Evolutionary conservation across 2,113 vertebrate species (phyloP), one percentile per base, ranked within the genome.

Genomic region (Saimiri boliviensis): DNA sequence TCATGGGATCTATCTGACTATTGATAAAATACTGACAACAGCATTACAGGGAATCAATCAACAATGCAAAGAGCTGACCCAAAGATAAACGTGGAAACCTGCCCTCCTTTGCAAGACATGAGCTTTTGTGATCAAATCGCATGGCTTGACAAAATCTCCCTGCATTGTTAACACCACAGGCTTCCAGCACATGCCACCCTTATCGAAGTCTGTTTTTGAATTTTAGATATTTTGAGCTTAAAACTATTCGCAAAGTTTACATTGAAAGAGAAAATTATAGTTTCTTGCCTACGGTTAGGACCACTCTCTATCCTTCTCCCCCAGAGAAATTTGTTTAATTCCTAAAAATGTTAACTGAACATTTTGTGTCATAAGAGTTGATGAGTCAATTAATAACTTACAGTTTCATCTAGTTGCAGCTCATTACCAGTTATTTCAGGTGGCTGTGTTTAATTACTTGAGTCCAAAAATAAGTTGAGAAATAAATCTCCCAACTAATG

Each of bases 41-140:
- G 98, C 99, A 99, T 94, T 98, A 98, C 93, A 82, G 98, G 83
- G 98, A 98, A 97, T 98, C 97, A 97, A 97, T 98, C 98, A 97
- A 99, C 98, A 99, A 98, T 98, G 97, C 98, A 99, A 98, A 99
- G 97, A 98, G 99, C 99, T 99, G 98, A 99, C 98, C 77, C 63
- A 98, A 98, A 98, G 97, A 97, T 96, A 97, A 98, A 98, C 95
- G 95, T 92, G 98, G 98, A 98, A 95, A 97, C 96, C 97, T 98
- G 95, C 96, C 96, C 98, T 97, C 98, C 97, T 97, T 94, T 98
- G 98, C 97, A 98, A 93, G 97, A 97, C 96, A 91, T 32, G 66
- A 97, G 97, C 98, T 98, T 98, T 98, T 98, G 98, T 98, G 96
- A 97, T 89, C 88, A 98, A 98, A 98, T 98, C 96, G 96, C 98